Percentiles rank a stretch among this genome's conserved stretches.
phyloP scores from a whole-genome alignment of 2,797 vertebrate genomes.

The Platalea minor region DNA sequence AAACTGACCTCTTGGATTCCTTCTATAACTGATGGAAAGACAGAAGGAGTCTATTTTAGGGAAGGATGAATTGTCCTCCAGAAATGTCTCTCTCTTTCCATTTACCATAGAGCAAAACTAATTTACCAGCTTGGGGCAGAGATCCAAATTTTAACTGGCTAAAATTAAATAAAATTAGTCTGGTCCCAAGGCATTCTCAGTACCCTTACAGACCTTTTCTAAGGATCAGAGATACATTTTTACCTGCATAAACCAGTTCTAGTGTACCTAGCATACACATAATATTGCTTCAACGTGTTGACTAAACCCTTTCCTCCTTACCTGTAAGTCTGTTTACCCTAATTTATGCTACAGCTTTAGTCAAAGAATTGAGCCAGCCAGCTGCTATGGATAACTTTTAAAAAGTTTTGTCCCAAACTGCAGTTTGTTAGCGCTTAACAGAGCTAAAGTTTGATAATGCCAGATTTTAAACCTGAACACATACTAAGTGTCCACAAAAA shows the following conservation, averaged over 20 bases:
- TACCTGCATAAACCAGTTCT: not conserved
- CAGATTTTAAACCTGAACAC: not conserved
- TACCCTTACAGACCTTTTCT: not conserved
- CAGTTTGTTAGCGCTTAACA: not conserved
- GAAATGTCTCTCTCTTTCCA: not conserved
- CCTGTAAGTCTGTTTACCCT: not conserved
- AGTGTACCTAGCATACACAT: not conserved
- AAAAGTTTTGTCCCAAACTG: not conserved
- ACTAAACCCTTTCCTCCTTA: not conserved
- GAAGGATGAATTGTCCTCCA: not conserved
- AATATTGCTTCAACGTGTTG: not conserved
- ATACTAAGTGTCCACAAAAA: not conserved
- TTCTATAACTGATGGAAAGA: not conserved
- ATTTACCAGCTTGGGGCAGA: not conserved
- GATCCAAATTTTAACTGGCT: not conserved
- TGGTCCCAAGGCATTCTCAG: not conserved
- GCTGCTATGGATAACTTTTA: not conserved
- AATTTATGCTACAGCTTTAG: not conserved
- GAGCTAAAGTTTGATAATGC: not conserved
- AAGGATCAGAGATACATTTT: not conserved
- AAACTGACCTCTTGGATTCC: not conserved
- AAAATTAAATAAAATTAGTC: not conserved
- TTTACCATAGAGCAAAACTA: not conserved
- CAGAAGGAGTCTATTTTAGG: not conserved
- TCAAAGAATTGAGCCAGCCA: not conserved